phyloP scores from a whole-genome alignment of 2,797 vertebrate genomes.

The Gorsachius magnificus region DNA sequence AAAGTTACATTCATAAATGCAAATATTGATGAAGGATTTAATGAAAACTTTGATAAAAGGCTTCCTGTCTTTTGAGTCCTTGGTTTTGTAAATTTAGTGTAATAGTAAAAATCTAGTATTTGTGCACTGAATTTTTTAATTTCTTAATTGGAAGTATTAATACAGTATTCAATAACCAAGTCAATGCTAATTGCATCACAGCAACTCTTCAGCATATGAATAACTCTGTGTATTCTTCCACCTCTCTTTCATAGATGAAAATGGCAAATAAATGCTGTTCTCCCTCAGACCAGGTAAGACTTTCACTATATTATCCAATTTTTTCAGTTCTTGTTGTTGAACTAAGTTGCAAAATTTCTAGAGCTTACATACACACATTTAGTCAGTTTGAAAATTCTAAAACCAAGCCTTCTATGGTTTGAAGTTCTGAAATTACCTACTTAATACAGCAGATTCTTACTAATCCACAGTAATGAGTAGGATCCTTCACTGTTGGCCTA shows the following conservation, averaged over 20 bases:
- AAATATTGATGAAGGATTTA: background rate
- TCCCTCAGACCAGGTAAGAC: constrained; percentile 82
- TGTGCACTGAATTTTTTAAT: background rate
- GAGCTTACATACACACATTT: background rate
- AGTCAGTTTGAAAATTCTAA: background rate
- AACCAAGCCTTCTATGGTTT: background rate
- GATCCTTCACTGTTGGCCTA: background rate
- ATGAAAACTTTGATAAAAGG: background rate
- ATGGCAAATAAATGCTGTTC: constrained; percentile 81
- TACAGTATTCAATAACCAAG: background rate
- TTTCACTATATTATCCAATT: background rate
- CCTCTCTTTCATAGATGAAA: constrained; percentile 78
- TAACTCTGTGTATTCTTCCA: background rate
- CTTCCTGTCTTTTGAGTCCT: background rate
- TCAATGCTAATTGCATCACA: background rate
- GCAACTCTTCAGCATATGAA: background rate
- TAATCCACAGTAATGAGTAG: background rate
- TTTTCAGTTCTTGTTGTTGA: background rate
- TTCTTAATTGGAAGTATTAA: background rate
- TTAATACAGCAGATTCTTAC: background rate
- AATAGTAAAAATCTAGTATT: background rate
- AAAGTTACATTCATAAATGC: background rate
- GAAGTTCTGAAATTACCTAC: background rate
- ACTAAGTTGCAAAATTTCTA: background rate
- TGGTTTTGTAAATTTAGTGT: background rate